Evolutionary conservation across 2,797 vertebrate species (phyloP), one percentile per base, ranked within the genome.

Genomic region (Spondyliosoma cantharus): DNA sequence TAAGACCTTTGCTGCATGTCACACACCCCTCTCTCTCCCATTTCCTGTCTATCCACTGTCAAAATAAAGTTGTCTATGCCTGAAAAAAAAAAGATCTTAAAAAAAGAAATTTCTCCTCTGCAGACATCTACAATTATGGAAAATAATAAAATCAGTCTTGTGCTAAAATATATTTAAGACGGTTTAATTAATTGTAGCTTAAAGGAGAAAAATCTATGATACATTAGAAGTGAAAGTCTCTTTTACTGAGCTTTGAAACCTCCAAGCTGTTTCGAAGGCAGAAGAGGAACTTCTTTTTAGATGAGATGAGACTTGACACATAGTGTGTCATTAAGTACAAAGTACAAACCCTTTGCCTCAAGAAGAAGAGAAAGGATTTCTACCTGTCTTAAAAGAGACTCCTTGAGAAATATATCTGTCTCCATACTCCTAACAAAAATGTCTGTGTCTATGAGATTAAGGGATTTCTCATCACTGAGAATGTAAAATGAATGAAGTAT

Each of bases 251-350:
- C 25, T 63, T 65, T 37, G 49, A 76, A 76, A 71, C 37, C 68
- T 63, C 69, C 12, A 8, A 46, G 53, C 19, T 58, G 24, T 71
- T 84, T 61, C 54, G 6, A 49, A 54, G 48, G 62, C 57, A 48
- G 73, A 53, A 32, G 13, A 65, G 42, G 42, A 77, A 61, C 20
- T 42, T 50, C 25, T 65, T 75, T 78, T 54, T n/a, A 79, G 58
- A 61, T 69, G 42, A 70, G n/a, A 80, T 67, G 48, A 54, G 24
- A 64, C 71, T 50, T 74, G 46, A 74, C 57, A 74, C 19, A 60
- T 61, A 53, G 37, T 60, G 32, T 58, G 25, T 63, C n/a, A 50
- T 53, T 59, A 43, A 63, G 46, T 43, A 27, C 9, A 50, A 76
- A 70, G 52, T 29, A 27, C 29, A 73, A 57, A 72, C 27, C 42